Evolutionary conservation across 2,113 vertebrate species (phyloP).

Genomic region (Abramis brama): DNA sequence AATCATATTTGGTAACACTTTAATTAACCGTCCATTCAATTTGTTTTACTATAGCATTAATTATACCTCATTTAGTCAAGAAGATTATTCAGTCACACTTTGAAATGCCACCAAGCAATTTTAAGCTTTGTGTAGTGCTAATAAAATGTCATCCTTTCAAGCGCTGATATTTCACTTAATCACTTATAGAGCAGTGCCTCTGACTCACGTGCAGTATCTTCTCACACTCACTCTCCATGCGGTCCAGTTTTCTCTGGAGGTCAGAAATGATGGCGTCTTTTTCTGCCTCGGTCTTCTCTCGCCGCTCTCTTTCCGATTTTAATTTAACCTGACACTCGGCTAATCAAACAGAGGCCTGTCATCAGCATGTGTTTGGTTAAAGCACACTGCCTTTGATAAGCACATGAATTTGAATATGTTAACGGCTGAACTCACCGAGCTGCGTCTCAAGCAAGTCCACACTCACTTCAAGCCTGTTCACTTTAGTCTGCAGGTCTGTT

Average conservation of each 20-base stretch:
- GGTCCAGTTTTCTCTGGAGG: slow-evolving; percentile 69
- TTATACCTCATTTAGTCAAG: slow-evolving; percentile 19
- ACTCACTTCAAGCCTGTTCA: slow-evolving; percentile 69
- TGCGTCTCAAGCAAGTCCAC: slow-evolving; percentile 66
- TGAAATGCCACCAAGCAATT: slow-evolving; percentile 25
- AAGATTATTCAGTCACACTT: slow-evolving; percentile 30
- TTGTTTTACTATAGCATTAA: slow-evolving; percentile 28
- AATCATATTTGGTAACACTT: slow-evolving; percentile 41
- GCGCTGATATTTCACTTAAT: background rate
- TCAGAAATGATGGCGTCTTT: slow-evolving; percentile 69
- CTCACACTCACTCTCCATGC: slow-evolving; percentile 76
- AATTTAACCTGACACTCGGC: slow-evolving; percentile 66
- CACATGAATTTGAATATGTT: slow-evolving; percentile 12
- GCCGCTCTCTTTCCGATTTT: slow-evolving; percentile 54
- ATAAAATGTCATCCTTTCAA: slow-evolving; percentile 22
- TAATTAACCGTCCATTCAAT: slow-evolving; percentile 20
- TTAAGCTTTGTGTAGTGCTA: background rate
- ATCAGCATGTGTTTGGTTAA: slow-evolving; percentile 17
- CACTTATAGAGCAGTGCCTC: background rate
- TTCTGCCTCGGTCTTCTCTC: slow-evolving; percentile 60
- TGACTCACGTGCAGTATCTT: slow-evolving; percentile 70
- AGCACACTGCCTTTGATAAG: background rate
- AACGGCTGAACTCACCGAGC: slow-evolving; percentile 64
- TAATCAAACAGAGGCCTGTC: slow-evolving; percentile 54
- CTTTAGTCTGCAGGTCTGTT: slow-evolving; percentile 61